phyloP scores from a whole-genome alignment of 2,797 vertebrate genomes.

The Esox lucius region DNA sequence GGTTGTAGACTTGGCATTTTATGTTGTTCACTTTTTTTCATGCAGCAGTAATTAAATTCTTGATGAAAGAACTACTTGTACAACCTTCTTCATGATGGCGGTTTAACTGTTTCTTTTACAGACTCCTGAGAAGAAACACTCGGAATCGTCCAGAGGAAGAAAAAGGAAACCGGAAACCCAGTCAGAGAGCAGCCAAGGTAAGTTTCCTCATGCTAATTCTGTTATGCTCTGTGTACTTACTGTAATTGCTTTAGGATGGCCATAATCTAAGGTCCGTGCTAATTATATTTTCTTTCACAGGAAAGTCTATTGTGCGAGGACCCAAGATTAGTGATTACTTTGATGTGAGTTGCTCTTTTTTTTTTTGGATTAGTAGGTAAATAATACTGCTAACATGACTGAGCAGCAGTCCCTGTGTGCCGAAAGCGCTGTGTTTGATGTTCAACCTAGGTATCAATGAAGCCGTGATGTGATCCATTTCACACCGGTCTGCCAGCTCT shows the following conservation, averaged over 20 bases:
- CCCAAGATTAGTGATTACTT: slow-evolving; percentile 99
- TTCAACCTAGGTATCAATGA: slow-evolving; percentile 1
- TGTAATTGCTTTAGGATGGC: slow-evolving; percentile 5
- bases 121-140: slow-evolving; percentile 98
- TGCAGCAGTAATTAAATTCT: neutral
- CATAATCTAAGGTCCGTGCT: slow-evolving; percentile 20
- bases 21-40: neutral
- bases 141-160: slow-evolving; percentile 90
- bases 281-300: slow-evolving; percentile 64
- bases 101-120: slow-evolving; percentile 54
- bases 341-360: slow-evolving; percentile 83
- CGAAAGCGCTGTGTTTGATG: neutral
- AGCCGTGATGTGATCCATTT: slow-evolving; percentile 14
- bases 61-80: neutral
- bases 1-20: neutral
- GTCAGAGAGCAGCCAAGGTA: slow-evolving; percentile 98
- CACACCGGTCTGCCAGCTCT: slow-evolving; percentile 9
- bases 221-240: slow-evolving; percentile 23
- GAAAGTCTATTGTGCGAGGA: slow-evolving; percentile 90
- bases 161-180: slow-evolving; percentile 97
- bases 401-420: neutral
- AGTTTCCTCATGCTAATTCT: slow-evolving; percentile 21
- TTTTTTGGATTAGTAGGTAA: neutral
- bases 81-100: neutral
- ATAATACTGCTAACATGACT: slow-evolving; percentile 14